Conservation (phyloP, 1,140 invertebrate species). For the Calephelis nemesis region DNA sequence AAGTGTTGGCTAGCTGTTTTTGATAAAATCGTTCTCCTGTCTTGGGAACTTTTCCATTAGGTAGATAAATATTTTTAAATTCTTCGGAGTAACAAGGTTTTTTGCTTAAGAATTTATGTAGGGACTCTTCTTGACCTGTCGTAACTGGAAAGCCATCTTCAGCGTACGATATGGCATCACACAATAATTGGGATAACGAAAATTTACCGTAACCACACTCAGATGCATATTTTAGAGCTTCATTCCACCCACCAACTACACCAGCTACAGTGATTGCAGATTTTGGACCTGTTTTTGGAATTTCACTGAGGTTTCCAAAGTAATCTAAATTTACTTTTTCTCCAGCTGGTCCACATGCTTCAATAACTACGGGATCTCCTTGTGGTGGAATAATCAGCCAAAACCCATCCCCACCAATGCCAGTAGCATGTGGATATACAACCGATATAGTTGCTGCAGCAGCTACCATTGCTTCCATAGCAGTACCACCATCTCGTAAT, state of each 20-base stretch:
- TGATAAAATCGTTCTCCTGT: slow-evolving; percentile 56
- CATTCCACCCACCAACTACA: slow-evolving; percentile 64
- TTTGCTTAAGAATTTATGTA: slow-evolving; percentile 15
- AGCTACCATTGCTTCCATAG: slow-evolving; percentile 63
- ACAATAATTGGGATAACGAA: slow-evolving; percentile 49
- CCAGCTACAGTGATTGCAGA: slow-evolving; percentile 61
- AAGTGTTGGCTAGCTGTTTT: slow-evolving; percentile 51
- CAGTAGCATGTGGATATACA: slow-evolving; percentile 66
- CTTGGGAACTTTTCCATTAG: slow-evolving; percentile 42
- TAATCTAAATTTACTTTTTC: slow-evolving; percentile 52
- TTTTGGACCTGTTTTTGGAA: slow-evolving; percentile 55
- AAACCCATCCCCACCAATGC: slow-evolving; percentile 64
- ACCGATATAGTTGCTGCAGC: slow-evolving; percentile 65
- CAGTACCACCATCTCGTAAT: slow-evolving; percentile 60
- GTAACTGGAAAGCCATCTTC: slow-evolving; percentile 59
- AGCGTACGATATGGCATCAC: slow-evolving; percentile 62
- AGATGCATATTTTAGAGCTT: slow-evolving; percentile 57
- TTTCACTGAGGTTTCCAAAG: slow-evolving; percentile 40
- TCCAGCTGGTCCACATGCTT: slow-evolving; percentile 62
- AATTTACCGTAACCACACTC: slow-evolving; percentile 58
- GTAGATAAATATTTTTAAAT: slow-evolving; percentile 48
- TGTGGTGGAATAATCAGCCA: slow-evolving; percentile 65
- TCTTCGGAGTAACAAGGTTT: slow-evolving; percentile 31
- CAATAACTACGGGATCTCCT: slow-evolving; percentile 57
- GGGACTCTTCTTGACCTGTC: slow-evolving; percentile 33